These are phyloP conservation scores for Sternarchorhynchus goeldii DNA, from an alignment of 2,797 vertebrate genomes.

Conservation along the genomic window DNA sequence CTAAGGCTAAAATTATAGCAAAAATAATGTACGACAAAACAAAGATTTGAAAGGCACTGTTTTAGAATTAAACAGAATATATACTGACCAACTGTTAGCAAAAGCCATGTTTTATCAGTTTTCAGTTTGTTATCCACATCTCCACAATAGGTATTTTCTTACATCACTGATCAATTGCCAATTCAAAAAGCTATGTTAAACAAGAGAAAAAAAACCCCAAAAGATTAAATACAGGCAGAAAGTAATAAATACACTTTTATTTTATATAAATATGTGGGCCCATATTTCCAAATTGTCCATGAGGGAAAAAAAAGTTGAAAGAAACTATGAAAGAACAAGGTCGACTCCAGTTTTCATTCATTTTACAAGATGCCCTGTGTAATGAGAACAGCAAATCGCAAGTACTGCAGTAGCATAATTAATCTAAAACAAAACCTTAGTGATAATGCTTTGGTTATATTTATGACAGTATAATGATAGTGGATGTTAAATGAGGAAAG, in stretches of 20 bases:
- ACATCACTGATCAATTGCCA: constrained; percentile 9
- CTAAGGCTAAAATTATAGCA: constrained; percentile 1
- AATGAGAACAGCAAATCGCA: constrained; percentile 48
- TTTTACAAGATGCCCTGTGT: constrained; percentile 68
- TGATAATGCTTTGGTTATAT: constrained; percentile 59
- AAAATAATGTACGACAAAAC: constrained; percentile 20
- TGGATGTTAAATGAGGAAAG: constrained; percentile 62
- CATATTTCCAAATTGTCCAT: constrained; percentile 67
- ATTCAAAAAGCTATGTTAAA: constrained; percentile 33
- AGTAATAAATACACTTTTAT: constrained; percentile 77
- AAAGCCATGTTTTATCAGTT: constrained; percentile 32
- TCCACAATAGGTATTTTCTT: not conserved
- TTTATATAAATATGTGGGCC: constrained; percentile 73
- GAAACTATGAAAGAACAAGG: constrained; percentile 61
- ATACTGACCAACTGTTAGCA: constrained; percentile 12
- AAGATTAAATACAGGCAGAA: constrained; percentile 70
- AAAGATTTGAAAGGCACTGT: constrained; percentile 45
- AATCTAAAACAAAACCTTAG: constrained; percentile 57
- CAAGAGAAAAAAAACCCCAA: constrained; percentile 23
- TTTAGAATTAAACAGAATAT: constrained; percentile 17
- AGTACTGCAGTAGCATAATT: constrained; percentile 42
- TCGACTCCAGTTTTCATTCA: constrained; percentile 45
- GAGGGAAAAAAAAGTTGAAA: constrained; percentile 47
- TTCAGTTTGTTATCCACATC: constrained; percentile 12
- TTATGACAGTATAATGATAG: constrained; percentile 17